phyloP scores from a whole-genome alignment of 2,888 invertebrate genomes.

The Ommatoiulus sabulosus region DNA sequence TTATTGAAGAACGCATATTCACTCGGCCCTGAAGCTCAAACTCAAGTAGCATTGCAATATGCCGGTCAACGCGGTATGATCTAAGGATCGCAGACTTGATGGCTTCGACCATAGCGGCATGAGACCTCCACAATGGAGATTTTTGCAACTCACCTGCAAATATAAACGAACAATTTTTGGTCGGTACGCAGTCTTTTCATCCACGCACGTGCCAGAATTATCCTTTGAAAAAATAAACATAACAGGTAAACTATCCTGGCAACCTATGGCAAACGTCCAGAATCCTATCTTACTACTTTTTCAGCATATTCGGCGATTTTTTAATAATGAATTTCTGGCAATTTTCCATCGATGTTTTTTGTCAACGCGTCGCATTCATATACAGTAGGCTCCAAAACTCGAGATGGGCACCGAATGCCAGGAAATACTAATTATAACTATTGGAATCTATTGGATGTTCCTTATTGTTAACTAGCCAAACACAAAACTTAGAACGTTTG shows the following conservation, averaged over 20 bases:
- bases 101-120: too few relatives aligned
- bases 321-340: constrained; percentile 26
- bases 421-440: constrained; percentile 18
- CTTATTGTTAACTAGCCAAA: not conserved
- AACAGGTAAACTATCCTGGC: not conserved
- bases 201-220: not conserved
- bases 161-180: not conserved
- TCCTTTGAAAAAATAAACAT: not conserved
- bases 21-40: too few relatives aligned
- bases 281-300: not conserved
- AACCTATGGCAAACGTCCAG: not conserved
- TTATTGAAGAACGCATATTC: too few relatives aligned
- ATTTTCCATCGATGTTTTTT: not conserved
- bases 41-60: too few relatives aligned
- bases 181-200: not conserved
- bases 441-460: constrained; percentile 20
- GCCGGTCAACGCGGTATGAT: too few relatives aligned
- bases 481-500: not conserved
- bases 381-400: not conserved
- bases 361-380: not conserved
- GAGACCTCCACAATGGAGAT: too few relatives aligned
- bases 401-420: not conserved
- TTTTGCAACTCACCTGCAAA: not conserved
- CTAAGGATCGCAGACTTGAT: too few relatives aligned
- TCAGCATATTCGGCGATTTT: constrained; percentile 7